A percentile compares a stretch with the other conserved stretches of the same genome.
phyloP scores from a whole-genome alignment of 1,140 invertebrate species.

The Drosophila bocqueti region DNA sequence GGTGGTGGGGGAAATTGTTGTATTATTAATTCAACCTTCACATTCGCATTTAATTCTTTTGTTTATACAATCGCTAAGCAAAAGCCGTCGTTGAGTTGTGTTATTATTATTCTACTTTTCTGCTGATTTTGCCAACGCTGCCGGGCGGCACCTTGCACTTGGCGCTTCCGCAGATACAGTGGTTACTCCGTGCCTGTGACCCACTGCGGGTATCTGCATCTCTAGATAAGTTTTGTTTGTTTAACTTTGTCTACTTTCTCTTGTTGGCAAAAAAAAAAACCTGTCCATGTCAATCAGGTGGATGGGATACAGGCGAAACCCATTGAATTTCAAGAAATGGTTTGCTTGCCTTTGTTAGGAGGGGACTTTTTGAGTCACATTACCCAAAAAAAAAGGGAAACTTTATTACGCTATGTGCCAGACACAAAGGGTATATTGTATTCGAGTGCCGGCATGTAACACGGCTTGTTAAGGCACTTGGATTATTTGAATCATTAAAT shows the following conservation, averaged over 20 bases:
- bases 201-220: slow-evolving; percentile 19
- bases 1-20: slow-evolving; percentile 12
- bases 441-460: slow-evolving; percentile 2
- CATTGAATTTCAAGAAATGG: slow-evolving; percentile 31
- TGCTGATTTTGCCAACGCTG: slow-evolving; percentile 25
- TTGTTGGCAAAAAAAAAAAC: slow-evolving; percentile 13
- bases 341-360: slow-evolving; percentile 32
- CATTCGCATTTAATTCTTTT: slow-evolving; percentile 38
- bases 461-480: slow-evolving; percentile 20
- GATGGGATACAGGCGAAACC: slow-evolving; percentile 5
- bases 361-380: slow-evolving; percentile 24
- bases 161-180: slow-evolving; percentile 28
- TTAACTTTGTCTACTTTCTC: slow-evolving; percentile 37
- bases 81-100: slow-evolving; percentile 9
- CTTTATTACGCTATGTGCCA: slow-evolving; percentile 29
- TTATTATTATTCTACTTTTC: slow-evolving; percentile 24
- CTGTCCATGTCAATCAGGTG: slow-evolving; percentile 27
- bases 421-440: slow-evolving; percentile 32
- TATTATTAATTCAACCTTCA: slow-evolving; percentile 38
- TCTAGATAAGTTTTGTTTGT: slow-evolving; percentile 40
- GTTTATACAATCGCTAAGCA: slow-evolving; percentile 28
- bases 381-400: slow-evolving; percentile 38
- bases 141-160: slow-evolving; percentile 33
- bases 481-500: slow-evolving; percentile 25
- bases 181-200: slow-evolving; percentile 19